Percentiles rank a stretch among this genome's conserved stretches.
phyloP scores from a whole-genome alignment of 2,113 vertebrate species.

The Cryptotis parvus region DNA sequence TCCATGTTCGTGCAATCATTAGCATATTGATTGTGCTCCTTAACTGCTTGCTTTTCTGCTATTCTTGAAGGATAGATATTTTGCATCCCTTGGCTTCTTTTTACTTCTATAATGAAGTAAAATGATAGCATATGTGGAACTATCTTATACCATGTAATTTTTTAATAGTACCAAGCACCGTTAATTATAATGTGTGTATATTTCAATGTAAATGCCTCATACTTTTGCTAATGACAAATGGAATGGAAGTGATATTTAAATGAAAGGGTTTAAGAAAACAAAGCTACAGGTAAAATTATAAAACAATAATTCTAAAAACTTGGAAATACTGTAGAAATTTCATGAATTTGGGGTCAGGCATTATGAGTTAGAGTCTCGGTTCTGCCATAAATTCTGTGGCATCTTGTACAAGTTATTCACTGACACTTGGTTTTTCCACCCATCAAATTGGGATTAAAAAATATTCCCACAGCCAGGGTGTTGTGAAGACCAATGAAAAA shows the following conservation, averaged over 20 bases:
- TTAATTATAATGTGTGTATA: background rate
- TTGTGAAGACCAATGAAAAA: background rate
- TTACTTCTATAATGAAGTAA: background rate
- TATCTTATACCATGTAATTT: background rate
- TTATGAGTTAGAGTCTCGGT: background rate
- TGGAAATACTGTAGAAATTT: background rate
- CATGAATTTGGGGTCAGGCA: background rate
- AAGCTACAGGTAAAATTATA: background rate
- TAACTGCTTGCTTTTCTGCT: background rate
- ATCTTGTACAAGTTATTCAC: background rate
- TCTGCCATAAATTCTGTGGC: slow-evolving; percentile 5
- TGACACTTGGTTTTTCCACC: slow-evolving; percentile 37
- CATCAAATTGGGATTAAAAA: slow-evolving; percentile 36
- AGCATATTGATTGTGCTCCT: background rate
- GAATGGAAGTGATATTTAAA: background rate
- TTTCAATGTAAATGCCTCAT: slow-evolving; percentile 27
- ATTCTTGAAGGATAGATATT: background rate
- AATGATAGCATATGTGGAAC: too few relatives aligned
- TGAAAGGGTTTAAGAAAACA: background rate
- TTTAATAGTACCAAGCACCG: background rate
- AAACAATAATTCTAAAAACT: background rate
- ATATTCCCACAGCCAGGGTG: background rate
- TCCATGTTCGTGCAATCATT: background rate
- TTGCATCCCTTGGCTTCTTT: background rate
- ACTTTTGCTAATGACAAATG: background rate